Percentiles rank a stretch among this genome's conserved stretches.
phyloP scores from a whole-genome alignment of 2,888 invertebrate species.

The Melanargia galathea region DNA sequence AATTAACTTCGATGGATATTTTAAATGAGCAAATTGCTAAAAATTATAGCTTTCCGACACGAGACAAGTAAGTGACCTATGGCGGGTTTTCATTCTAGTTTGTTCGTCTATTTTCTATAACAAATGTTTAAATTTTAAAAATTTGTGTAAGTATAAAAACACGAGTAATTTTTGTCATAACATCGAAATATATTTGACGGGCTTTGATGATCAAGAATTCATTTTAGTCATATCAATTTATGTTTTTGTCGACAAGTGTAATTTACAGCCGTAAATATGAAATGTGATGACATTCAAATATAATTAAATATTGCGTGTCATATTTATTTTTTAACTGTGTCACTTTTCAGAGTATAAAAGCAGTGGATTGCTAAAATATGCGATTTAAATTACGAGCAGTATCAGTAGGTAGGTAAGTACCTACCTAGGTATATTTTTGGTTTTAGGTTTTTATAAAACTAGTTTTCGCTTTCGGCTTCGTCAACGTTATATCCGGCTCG shows the following conservation, averaged over 20 bases:
- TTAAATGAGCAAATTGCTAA: too few species aligned
- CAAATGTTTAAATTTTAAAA: neutral
- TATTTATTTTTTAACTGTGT: neutral
- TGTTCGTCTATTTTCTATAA: neutral
- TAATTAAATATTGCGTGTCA: neutral
- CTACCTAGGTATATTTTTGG: too few species aligned
- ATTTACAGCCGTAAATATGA: conserved; percentile 23
- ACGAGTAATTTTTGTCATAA: conserved; percentile 17
- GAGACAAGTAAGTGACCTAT: too few species aligned
- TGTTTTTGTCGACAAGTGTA: conserved; percentile 23
- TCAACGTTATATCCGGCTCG: too few species aligned
- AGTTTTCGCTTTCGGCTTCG: too few species aligned
- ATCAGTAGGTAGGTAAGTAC: too few species aligned
- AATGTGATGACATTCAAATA: neutral
- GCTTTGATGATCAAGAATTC: conserved; percentile 10
- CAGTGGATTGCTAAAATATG: neutral
- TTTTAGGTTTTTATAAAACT: too few species aligned
- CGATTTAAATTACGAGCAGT: neutral
- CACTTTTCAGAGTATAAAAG: neutral
- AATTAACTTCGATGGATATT: too few species aligned
- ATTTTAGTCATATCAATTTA: conserved; percentile 24
- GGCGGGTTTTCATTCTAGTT: too few species aligned
- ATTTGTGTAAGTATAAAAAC: too few species aligned
- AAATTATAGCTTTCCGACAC: too few species aligned
- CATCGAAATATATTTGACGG: conserved; percentile 7